These are phyloP conservation scores for Zeus faber DNA, from an alignment of 2,113 vertebrate species.

Conservation along the genomic window DNA sequence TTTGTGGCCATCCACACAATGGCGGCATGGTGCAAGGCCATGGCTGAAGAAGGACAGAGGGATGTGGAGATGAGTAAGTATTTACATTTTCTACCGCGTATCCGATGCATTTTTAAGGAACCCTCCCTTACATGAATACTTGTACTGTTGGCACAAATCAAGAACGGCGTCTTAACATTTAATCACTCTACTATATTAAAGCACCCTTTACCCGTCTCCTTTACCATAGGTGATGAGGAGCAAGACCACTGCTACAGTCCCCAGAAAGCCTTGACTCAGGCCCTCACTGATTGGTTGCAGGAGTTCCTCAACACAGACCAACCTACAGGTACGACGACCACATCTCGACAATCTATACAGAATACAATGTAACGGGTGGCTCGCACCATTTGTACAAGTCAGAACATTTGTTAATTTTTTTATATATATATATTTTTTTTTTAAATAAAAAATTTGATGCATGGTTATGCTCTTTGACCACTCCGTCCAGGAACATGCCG, in stretches of 20 bases:
- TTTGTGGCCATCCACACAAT: constrained; percentile 95
- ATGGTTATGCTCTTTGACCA: background rate
- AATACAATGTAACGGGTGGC: background rate
- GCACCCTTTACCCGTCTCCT: background rate
- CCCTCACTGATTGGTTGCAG: constrained; percentile 90
- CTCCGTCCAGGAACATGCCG: constrained; percentile 16
- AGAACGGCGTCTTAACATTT: background rate
- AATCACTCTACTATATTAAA: background rate
- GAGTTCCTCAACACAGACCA: constrained; percentile 87
- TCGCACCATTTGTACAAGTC: background rate
- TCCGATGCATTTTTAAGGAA: background rate
- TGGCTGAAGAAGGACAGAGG: constrained; percentile 79
- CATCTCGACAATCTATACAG: no score
- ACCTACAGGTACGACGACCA: constrained; percentile 74
- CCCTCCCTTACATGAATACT: background rate
- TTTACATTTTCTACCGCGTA: background rate
- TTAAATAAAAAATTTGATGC: background rate
- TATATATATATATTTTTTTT: no score
- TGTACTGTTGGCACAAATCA: background rate
- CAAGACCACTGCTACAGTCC: constrained; percentile 89
- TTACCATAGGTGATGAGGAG: constrained; percentile 85
- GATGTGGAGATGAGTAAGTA: constrained; percentile 91
- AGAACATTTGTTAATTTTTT: background rate
- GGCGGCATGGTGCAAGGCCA: constrained; percentile 93
- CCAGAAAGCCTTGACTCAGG: constrained; percentile 86